Percentiles rank a stretch among this genome's conserved stretches.
Conservation (phyloP, 2,888 invertebrate species). For the Psococerastis gibbosa region DNA sequence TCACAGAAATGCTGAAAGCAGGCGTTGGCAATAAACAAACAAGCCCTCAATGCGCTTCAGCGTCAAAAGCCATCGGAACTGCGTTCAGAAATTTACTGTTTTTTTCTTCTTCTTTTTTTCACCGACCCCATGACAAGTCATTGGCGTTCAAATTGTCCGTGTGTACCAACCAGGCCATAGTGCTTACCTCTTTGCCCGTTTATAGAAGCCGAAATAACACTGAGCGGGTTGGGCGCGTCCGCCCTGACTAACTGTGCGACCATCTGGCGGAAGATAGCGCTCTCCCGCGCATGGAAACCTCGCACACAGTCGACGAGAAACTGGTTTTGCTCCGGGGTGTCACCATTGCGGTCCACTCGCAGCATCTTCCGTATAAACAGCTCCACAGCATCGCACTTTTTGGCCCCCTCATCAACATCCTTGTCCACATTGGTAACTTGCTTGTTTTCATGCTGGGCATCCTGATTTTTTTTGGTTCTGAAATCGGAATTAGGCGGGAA, state of each 20-base stretch:
- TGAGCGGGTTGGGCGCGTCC: slow-evolving; percentile 48
- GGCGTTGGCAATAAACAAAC: too few species aligned
- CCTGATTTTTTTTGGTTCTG: slow-evolving; percentile 11
- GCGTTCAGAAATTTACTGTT: neutral
- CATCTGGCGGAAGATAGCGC: slow-evolving; percentile 62
- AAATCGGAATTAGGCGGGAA: too few species aligned
- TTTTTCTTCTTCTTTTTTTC: too few species aligned
- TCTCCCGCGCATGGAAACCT: slow-evolving; percentile 80
- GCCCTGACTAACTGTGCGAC: slow-evolving; percentile 55
- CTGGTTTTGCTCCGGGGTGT: slow-evolving; percentile 40
- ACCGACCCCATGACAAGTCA: too few species aligned
- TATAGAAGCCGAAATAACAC: slow-evolving; percentile 58
- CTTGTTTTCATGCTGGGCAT: slow-evolving; percentile 8
- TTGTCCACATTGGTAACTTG: slow-evolving; percentile 1
- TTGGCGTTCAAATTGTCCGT: too few species aligned
- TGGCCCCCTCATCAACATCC: slow-evolving; percentile 22
- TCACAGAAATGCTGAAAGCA: too few species aligned
- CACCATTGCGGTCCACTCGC: slow-evolving; percentile 36
- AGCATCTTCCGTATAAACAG: slow-evolving; percentile 14
- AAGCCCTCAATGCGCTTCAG: too few species aligned
- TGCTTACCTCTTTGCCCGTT: slow-evolving; percentile 65
- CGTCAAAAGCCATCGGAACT: neutral
- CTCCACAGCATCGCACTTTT: slow-evolving; percentile 20
- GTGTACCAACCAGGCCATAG: too few species aligned
- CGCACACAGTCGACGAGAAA: slow-evolving; percentile 72